Evolutionary conservation across 2,113 vertebrate genomes (phyloP), one percentile per base, ranked within the genome.

Genomic region (Corythornis cristatus): DNA sequence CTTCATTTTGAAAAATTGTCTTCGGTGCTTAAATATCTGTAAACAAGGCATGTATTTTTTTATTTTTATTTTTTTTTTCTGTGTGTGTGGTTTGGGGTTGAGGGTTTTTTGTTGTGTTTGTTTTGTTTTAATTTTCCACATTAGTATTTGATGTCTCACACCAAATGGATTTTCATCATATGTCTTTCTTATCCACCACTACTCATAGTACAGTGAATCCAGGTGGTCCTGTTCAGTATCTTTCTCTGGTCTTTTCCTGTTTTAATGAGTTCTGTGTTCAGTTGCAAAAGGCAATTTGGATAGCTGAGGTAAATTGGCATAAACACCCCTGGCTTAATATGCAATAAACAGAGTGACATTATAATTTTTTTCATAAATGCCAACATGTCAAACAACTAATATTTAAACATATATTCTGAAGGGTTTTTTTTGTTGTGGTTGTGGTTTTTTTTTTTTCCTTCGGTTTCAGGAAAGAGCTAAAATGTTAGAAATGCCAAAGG

Each of bases 121-220:
- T 50, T 50, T 50, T 50, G n/a, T 37, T 57, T 15, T 5, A 6
- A 23, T 42, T 40, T 67, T 37, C 8, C 13, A 3, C 42, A 5
- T 48, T 77, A 37, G 19, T 42, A 48, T 67, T 84, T 64, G 20
- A 35, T 7, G 60, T 81, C n/a, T 51, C 0, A 0, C 29, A 43
- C 5, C 53, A 23, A 33, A 37, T 40, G 4, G 37, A 42, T 46
- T 89, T 77, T 73, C 23, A 66, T 9, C 43, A 2, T 11, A 16
- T 50, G 4, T 1, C 11, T 51, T 72, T 62, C n/a, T 83, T 66
- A 46, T 21, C 35, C 42, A 31, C 8, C 5, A 12, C n/a, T 46
- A 29, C 6, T 17, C 2, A 2, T 4, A 58, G 26, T 64, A 53
- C 68, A 83, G 73, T 68, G 13, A 73, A 61, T 60, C 46, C 4